Evolutionary conservation across 2,113 vertebrate species (phyloP).

Genomic region (Pelecanus crispus): DNA sequence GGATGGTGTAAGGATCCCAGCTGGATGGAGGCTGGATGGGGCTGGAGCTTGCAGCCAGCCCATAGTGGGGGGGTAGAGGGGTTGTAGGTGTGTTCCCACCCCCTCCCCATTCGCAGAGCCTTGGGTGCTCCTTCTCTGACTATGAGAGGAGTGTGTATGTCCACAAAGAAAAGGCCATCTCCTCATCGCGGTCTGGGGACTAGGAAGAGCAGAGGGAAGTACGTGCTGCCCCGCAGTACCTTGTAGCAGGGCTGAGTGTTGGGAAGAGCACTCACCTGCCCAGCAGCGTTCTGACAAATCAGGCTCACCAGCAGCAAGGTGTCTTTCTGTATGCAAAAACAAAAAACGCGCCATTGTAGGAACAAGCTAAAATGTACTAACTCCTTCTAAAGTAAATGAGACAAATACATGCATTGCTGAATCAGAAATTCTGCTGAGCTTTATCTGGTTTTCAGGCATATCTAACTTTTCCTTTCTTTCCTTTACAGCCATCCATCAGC

Average conservation of each 20-base stretch:
- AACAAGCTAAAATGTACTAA: background rate
- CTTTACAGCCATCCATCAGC: background rate
- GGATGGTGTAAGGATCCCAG: background rate
- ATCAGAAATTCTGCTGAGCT: background rate
- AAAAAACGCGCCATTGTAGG: background rate
- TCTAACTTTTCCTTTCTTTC: background rate
- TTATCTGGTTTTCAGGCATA: background rate
- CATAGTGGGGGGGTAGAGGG: accelerated
- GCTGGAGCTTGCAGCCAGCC: background rate
- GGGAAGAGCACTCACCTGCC: slow-evolving; percentile 8
- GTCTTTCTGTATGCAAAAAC: background rate
- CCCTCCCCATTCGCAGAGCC: background rate
- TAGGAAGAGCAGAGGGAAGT: background rate
- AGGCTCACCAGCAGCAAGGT: background rate
- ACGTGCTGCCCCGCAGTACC: background rate
- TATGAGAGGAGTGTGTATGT: background rate
- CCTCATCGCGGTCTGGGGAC: background rate
- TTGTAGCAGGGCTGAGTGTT: background rate
- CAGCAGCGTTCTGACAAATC: accelerated
- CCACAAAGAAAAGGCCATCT: background rate
- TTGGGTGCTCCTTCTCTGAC: accelerated
- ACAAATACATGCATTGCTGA: background rate
- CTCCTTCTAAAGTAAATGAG: background rate
- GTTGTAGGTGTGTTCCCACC: background rate
- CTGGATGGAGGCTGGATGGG: background rate